These are phyloP conservation scores for Pachycephala philippinensis DNA, from an alignment of 2,113 vertebrate genomes.

Conservation along the genomic window DNA sequence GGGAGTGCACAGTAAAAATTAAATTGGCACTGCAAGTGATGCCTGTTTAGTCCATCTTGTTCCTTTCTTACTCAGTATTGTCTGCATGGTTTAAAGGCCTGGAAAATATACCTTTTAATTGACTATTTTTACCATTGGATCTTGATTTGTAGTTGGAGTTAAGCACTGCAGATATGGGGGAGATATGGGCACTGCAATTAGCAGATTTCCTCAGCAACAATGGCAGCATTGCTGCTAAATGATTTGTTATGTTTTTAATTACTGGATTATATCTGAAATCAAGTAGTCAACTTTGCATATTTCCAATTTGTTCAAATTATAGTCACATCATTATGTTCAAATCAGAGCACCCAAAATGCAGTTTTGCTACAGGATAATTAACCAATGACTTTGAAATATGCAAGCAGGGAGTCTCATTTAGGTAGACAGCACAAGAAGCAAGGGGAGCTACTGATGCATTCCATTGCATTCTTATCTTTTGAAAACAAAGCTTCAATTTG, in stretches of 20 bases:
- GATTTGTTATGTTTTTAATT: slow-evolving; percentile 56
- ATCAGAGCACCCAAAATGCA: slow-evolving; percentile 45
- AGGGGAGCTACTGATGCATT: slow-evolving; percentile 43
- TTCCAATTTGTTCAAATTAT: slow-evolving; percentile 61
- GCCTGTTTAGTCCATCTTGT: neutral
- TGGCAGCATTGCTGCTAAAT: neutral
- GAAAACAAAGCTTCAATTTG: slow-evolving; percentile 55
- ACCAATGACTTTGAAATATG: slow-evolving; percentile 63
- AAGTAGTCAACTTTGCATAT: slow-evolving; percentile 40
- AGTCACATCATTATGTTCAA: slow-evolving; percentile 54
- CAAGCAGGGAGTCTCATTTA: slow-evolving; percentile 58
- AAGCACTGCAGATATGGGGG: neutral
- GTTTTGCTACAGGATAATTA: slow-evolving; percentile 61
- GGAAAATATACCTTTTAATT: neutral
- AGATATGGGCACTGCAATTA: neutral
- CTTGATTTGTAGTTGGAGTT: neutral
- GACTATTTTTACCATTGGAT: neutral
- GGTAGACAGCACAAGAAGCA: slow-evolving; percentile 48
- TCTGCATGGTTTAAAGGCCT: neutral
- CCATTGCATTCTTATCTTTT: slow-evolving; percentile 46
- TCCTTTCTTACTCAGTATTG: neutral
- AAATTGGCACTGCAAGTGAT: neutral
- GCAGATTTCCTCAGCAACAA: neutral
- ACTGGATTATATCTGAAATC: slow-evolving; percentile 49
- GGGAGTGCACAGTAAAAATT: neutral